Evolutionary conservation across 2,797 vertebrate genomes (phyloP), one percentile per base, ranked within the genome.

Genomic region (Heliangelus exortis): DNA sequence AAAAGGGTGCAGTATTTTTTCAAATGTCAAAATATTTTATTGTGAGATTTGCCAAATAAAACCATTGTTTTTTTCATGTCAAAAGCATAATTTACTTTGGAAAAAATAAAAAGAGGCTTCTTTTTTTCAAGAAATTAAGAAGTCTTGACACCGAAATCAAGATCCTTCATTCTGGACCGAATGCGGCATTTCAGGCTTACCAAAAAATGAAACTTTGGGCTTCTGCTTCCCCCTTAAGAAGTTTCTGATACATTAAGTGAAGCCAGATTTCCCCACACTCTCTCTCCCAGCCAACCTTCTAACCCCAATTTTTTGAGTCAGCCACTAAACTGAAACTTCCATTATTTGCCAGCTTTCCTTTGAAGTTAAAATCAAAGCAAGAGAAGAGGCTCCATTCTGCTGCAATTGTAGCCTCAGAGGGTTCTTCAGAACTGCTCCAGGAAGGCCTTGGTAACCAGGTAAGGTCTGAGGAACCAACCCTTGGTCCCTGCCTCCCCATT

Each of bases 311-410:
- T 78, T 91, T 73, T 22, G 84, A 90, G 86, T n/a, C 93, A 94
- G 89, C 34, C 85, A 31, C 93, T 55, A 71, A 90, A 58, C 69
- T 58, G 67, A 83, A 91, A 13, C 86, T 72, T n/a, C 83, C 90
- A 78, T 90, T 68, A 90, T 72, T 62, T 13, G 58, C 92, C 90
- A 91, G 84, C 51, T 92, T 71, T 39, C 29, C 93, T 96, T 95
- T 96, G 96, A 96, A 96, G 94, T 90, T 73, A 3, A 61, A 95
- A 93, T 93, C 93, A 95, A 94, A 96, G 96, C 58, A 15, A 82
- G 93, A 0, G 39, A 94, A 20, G 87, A 29, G 1, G 94, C 94
- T 92, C 93, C 18, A 55, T n/a, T 25, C 89, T 18, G 73, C 89
- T 73, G 84, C 89, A 39, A 59, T 26, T 55, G 63, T 59, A 69